These are phyloP conservation scores for Coleophora flavipennella DNA, from an alignment of 2,888 invertebrate genomes.

Conservation along the genomic window DNA sequence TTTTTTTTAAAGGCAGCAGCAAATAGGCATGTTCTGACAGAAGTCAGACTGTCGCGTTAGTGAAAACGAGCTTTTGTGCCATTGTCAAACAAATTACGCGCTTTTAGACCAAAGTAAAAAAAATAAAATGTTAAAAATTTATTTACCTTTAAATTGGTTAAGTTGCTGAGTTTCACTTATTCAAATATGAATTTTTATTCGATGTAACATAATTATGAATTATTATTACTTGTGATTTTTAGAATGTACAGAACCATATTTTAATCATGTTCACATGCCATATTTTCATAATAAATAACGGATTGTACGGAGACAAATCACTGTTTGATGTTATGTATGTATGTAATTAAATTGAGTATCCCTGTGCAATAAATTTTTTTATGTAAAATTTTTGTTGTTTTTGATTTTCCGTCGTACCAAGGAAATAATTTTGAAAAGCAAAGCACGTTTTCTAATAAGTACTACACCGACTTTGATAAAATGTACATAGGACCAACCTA, in stretches of 20 bases:
- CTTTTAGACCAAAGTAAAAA: constrained; percentile 13
- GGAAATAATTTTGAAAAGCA: too few relatives aligned
- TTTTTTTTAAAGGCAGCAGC: too few relatives aligned
- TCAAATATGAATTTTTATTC: not conserved
- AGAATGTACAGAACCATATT: not conserved
- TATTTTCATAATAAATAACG: constrained; percentile 23
- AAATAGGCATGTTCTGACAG: too few relatives aligned
- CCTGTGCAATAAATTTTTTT: constrained; percentile 61
- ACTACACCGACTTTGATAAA: too few relatives aligned
- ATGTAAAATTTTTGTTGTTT: constrained; percentile 12
- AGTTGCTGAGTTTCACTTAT: constrained; percentile 4
- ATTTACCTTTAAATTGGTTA: constrained; percentile 10
- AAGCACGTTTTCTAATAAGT: too few relatives aligned
- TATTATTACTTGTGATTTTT: constrained; percentile 2
- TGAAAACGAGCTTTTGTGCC: constrained; percentile 12
- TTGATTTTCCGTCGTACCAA: too few relatives aligned
- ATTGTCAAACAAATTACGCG: constrained; percentile 1
- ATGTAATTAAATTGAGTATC: constrained; percentile 51
- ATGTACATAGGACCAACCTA: too few relatives aligned
- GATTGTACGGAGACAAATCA: constrained; percentile 26
- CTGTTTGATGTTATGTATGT: constrained; percentile 34
- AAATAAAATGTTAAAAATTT: constrained; percentile 14
- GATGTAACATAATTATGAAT: too few relatives aligned
- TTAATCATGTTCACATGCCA: constrained; percentile 6
- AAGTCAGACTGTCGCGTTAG: too few relatives aligned